Conservation (phyloP, 2,888 invertebrate genomes). For the Melanotus villosus region DNA sequence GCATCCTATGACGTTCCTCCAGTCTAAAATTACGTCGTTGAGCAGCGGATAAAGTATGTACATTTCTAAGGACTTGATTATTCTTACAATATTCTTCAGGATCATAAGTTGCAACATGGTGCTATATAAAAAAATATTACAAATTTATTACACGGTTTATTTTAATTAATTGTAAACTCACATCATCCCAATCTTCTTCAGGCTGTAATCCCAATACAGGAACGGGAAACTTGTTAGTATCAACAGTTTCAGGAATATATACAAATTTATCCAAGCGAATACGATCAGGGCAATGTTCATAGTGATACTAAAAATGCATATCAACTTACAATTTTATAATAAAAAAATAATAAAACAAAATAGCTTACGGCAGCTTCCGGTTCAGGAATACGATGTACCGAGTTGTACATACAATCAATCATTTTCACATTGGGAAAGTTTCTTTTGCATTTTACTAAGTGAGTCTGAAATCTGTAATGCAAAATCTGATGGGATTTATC, state of each 20-base stretch:
- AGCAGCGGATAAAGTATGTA: slow-evolving; percentile 51
- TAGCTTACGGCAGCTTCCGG: slow-evolving; percentile 70
- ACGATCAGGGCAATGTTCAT: slow-evolving; percentile 55
- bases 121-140: slow-evolving; percentile 35
- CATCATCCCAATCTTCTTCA: slow-evolving; percentile 61
- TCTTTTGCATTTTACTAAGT: slow-evolving; percentile 73
- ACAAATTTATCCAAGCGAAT: slow-evolving; percentile 51
- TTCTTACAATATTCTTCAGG: slow-evolving; percentile 50
- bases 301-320: slow-evolving; percentile 56
- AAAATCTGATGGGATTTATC: slow-evolving; percentile 71
- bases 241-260: slow-evolving; percentile 46
- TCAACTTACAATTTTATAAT: not conserved
- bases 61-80: slow-evolving; percentile 50
- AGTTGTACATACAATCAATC: slow-evolving; percentile 72
- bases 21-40: slow-evolving; percentile 51
- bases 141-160: not conserved
- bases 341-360: no score
- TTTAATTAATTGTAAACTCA: slow-evolving; percentile 49
- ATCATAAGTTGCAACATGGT: slow-evolving; percentile 51
- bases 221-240: slow-evolving; percentile 43
- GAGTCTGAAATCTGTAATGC: slow-evolving; percentile 71
- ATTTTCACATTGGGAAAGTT: slow-evolving; percentile 67
- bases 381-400: slow-evolving; percentile 71
- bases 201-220: slow-evolving; percentile 42
- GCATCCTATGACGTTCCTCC: slow-evolving; percentile 52